Evolutionary conservation across 2,797 vertebrate species (phyloP).

Genomic region (Sebastes kiyomatsui): DNA sequence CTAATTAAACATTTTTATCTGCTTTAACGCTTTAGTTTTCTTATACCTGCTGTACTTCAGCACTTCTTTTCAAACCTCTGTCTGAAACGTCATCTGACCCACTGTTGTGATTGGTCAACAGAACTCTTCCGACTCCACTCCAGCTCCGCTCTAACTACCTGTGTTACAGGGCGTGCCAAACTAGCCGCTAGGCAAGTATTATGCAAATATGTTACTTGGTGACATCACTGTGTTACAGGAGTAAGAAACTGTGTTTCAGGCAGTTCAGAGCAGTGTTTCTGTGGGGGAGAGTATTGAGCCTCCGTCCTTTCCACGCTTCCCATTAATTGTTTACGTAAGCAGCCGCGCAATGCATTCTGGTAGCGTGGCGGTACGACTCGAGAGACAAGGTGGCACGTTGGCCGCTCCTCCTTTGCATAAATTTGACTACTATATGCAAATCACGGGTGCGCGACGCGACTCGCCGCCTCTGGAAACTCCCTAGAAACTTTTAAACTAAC

Average conservation of each 20-base stretch:
- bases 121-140: neutral
- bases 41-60: neutral
- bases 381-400: too few species aligned
- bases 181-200: neutral
- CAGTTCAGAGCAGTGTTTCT: too few species aligned
- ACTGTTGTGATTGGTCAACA: neutral
- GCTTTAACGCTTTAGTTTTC: neutral
- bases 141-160: too few species aligned
- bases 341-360: neutral
- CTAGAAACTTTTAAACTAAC: too few species aligned
- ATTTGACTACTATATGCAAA: too few species aligned
- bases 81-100: too few species aligned
- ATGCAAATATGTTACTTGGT: neutral
- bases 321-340: neutral
- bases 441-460: too few species aligned
- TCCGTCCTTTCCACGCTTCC: neutral
- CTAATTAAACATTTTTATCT: neutral
- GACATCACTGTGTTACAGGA: neutral
- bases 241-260: too few species aligned
- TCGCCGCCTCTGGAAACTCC: too few species aligned
- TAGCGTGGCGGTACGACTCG: neutral
- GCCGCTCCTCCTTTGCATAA: too few species aligned
- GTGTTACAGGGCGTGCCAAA: too few species aligned
- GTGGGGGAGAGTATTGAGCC: too few species aligned
- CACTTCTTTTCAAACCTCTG: neutral